Evolutionary conservation across 53 echinoderm and acorn worm species (phyloP), one percentile per base, ranked within the genome.

Genomic region (Hippasteria phrygiana): DNA sequence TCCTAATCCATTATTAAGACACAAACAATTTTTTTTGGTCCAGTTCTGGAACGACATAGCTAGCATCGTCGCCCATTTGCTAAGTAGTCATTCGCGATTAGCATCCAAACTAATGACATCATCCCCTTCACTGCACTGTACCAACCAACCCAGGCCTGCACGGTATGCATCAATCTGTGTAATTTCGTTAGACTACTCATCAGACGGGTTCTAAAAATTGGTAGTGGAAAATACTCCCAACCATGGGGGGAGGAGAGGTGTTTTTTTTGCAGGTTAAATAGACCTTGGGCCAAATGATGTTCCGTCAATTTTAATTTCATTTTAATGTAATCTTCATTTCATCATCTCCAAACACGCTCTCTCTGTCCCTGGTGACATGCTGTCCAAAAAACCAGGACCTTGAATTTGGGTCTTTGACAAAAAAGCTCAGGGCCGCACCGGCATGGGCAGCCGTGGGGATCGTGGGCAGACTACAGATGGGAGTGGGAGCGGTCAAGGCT

Each of bases 261-360:
- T n/a, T 24, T 33, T 54, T 54, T 18, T 77, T 54, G 33, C 12
- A 9, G 33, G 55, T 51, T 54, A 51, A 53, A 34, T 14, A 39
- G 77, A 54, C 77, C 55, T 55, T 77, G 51, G 37, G 35, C 55
- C 8, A 16, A 6, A 54, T 12, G 37, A 45, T 34, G 50, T 1
- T 17, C 36, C 77, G 22, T 77, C n/a, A 64, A 64, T 64, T 64
- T 64, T 17, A 64, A 34, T 77, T 77, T 77, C 51, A 77, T 54
- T 77, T 51, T 54, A 13, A 43, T 51, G 16, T 55, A 20, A 77
- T 42, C 39, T 18, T 59, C 22, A n/a, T n/a, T n/a, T 10, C 0
- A 31, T 12, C 4, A 35, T 41, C 17, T n/a, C 17, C 73, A 9
- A 35, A 73, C 27, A 18, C 29, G 16, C 55, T 53, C 10, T 33